These are phyloP conservation scores for Oopsacas minuta DNA, from an alignment of 37 sponge, comb jelly and placozoan species.

Conservation along the genomic window DNA sequence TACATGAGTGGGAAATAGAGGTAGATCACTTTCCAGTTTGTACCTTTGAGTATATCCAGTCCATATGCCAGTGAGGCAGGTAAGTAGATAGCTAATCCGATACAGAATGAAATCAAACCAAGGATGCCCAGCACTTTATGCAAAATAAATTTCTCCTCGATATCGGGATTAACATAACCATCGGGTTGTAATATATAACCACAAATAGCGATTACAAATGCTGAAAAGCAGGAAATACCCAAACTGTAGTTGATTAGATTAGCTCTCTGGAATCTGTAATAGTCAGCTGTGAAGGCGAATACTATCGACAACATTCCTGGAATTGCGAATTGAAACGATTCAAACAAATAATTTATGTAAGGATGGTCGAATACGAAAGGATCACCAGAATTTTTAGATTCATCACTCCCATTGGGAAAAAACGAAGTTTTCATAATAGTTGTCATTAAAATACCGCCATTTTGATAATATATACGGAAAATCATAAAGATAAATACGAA, in stretches of 20 bases:
- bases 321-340: background rate
- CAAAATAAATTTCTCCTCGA: background rate
- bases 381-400: too few relatives aligned
- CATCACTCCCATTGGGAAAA: too few relatives aligned
- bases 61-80: background rate
- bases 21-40: background rate
- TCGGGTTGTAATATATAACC: background rate
- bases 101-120: background rate
- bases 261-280: background rate
- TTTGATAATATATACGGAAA: background rate
- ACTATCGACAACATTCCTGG: background rate
- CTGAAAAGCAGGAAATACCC: background rate
- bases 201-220: background rate
- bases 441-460: background rate
- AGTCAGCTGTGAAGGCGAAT: background rate
- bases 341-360: background rate
- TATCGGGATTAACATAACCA: background rate
- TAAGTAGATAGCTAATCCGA: background rate
- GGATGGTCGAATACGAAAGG: background rate
- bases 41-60: background rate
- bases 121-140: background rate
- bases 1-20: background rate
- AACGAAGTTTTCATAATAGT: too few relatives aligned
- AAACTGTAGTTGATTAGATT: background rate
- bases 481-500: background rate